Conservation (phyloP, 1,140 invertebrate genomes). For the Cecropterus lyciades region DNA sequence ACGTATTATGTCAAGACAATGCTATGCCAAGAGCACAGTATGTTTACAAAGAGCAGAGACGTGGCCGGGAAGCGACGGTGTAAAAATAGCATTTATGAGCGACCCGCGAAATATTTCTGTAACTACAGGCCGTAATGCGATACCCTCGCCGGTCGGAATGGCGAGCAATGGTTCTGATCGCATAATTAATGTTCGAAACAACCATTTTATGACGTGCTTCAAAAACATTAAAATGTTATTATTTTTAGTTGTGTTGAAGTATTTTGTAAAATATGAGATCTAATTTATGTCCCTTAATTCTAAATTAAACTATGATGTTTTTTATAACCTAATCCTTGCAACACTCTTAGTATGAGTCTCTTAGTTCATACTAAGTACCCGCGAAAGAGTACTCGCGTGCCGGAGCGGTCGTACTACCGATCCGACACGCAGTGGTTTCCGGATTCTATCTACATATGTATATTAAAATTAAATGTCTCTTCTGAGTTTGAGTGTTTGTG, state of each 20-base stretch:
- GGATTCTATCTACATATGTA: too few species aligned
- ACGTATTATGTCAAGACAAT: background rate
- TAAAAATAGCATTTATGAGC: constrained; percentile 30
- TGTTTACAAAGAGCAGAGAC: constrained; percentile 13
- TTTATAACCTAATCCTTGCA: too few species aligned
- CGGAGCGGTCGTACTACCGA: too few species aligned
- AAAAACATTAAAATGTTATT: background rate
- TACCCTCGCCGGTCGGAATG: constrained; percentile 19
- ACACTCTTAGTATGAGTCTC: too few species aligned
- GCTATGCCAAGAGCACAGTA: background rate
- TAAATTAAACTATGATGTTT: too few species aligned
- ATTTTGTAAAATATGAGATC: background rate
- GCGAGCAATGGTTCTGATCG: constrained; percentile 4
- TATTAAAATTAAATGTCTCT: too few species aligned
- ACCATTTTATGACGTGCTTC: background rate
- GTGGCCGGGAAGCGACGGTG: constrained; percentile 16
- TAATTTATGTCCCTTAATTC: background rate
- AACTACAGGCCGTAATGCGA: constrained; percentile 27
- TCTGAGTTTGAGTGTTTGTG: too few species aligned
- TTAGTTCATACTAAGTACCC: too few species aligned
- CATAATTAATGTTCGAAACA: too few species aligned
- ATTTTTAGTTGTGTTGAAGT: background rate
- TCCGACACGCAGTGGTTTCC: too few species aligned
- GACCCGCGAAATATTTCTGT: constrained; percentile 29
- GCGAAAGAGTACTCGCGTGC: too few species aligned